Evolutionary conservation across 2,888 invertebrate genomes (phyloP), one percentile per base, ranked within the genome.

Genomic region (Polydrusus cervinus): DNA sequence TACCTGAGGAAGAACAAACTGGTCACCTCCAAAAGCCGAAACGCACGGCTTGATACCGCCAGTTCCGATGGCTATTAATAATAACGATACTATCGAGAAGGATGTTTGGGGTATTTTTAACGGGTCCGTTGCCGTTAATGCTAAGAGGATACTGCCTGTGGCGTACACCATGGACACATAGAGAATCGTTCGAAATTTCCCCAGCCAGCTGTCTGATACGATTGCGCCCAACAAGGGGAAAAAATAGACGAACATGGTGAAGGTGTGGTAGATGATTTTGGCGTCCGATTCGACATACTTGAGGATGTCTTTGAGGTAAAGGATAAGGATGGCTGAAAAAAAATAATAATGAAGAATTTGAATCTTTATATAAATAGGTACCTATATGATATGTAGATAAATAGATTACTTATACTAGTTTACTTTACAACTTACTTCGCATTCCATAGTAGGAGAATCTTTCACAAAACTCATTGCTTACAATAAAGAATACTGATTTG

Each of bases 41-140:
- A 98, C 97, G 83, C 97, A 98, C 0, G 98, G 97, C 84, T 98
- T 98, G 81, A 98, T 98, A 0, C 97, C 97, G 1, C 98, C 98
- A 0, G 97, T 97, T 0, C 97, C 97, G 13, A 97, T 82, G 0
- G 97, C 97, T 81, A 98, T 95, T 30, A 94, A 86, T 0, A 93
- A 80, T 14, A 95, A 87, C 0, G 93, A 93, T 20, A 93, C 2
- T 30, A 94, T 89, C 8, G 86, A 83, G 51, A 87, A 83, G 34
- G 80, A 83, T 25, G 79, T 79, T 71, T 88, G 85, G 0, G 94
- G 93, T 71, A 94, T 85, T n/a, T 87, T 84, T 3, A 92, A 80
- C 0, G 90, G 88, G 0, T 92, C 91, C 79, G 93, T 89, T 0
- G 94, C 91, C 0, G 93, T 90, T 3, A 92, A 78, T 0, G 97